Evolutionary conservation across 2,797 vertebrate species (phyloP).

Genomic region (Vireo griseus): DNA sequence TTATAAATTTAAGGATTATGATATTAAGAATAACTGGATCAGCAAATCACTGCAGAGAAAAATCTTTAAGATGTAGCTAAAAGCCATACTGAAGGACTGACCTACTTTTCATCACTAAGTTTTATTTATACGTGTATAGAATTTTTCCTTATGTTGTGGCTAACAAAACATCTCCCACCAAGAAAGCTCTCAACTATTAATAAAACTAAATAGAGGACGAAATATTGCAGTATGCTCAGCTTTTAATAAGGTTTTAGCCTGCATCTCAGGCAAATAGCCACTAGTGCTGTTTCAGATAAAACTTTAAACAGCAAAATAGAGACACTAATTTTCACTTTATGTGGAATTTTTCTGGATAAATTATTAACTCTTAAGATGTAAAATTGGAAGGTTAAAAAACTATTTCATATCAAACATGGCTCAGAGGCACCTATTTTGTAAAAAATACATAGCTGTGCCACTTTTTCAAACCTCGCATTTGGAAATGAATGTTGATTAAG

Average conservation of each 20-base stretch:
- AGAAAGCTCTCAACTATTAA: neutral
- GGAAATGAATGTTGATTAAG: neutral
- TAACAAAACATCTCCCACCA: neutral
- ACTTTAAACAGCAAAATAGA: neutral
- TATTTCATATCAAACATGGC: neutral
- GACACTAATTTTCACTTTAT: neutral
- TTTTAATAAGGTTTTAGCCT: neutral
- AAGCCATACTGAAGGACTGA: slow-evolving; percentile 6
- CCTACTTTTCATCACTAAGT: slow-evolving; percentile 30
- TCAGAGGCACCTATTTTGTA: neutral
- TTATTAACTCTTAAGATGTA: neutral
- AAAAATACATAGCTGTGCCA: neutral
- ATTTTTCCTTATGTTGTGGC: neutral
- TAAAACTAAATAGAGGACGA: neutral
- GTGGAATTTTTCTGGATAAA: neutral
- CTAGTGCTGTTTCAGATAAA: neutral
- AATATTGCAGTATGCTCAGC: neutral
- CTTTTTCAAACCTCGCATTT: neutral
- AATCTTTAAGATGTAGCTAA: slow-evolving; percentile 26
- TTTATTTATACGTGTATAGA: neutral
- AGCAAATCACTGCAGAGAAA: slow-evolving; percentile 39
- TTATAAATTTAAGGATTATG: slow-evolving; percentile 48
- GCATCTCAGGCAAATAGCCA: neutral
- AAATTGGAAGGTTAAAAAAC: neutral
- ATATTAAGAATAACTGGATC: slow-evolving; percentile 54